These are phyloP conservation scores for Cerceris rybyensis DNA, from an alignment of 2,888 invertebrate species.

Conservation along the genomic window DNA sequence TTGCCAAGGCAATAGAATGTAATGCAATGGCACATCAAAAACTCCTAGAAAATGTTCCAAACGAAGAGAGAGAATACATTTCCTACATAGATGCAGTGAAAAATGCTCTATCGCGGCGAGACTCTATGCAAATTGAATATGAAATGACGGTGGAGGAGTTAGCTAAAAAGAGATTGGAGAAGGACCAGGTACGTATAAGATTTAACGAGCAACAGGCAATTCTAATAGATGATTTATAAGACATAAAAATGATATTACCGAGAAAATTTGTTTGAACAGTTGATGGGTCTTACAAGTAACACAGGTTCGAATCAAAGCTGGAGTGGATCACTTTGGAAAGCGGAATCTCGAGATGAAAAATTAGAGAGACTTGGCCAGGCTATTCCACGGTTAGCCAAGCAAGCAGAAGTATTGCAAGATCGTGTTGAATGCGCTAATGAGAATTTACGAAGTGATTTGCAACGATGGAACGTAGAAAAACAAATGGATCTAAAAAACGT, in stretches of 20 bases:
- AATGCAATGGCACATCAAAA: slow-evolving; percentile 83
- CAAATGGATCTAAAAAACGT: slow-evolving; percentile 86
- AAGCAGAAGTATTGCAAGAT: slow-evolving; percentile 84
- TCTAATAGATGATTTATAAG: background rate
- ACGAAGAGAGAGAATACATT: slow-evolving; percentile 85
- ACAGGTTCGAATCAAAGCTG: slow-evolving; percentile 75
- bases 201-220: background rate
- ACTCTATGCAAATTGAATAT: slow-evolving; percentile 86
- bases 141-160: slow-evolving; percentile 86
- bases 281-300: slow-evolving; percentile 68
- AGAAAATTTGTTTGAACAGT: slow-evolving; percentile 52
- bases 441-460: slow-evolving; percentile 86
- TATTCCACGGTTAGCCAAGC: slow-evolving; percentile 83
- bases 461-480: slow-evolving; percentile 87
- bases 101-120: slow-evolving; percentile 85
- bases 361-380: slow-evolving; percentile 80
- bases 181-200: slow-evolving; percentile 83
- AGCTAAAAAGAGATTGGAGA: slow-evolving; percentile 85
- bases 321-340: slow-evolving; percentile 84
- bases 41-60: slow-evolving; percentile 81
- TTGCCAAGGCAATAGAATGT: slow-evolving; percentile 83
- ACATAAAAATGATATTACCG: background rate
- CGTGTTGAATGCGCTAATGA: slow-evolving; percentile 87
- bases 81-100: slow-evolving; percentile 87
- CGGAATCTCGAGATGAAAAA: slow-evolving; percentile 84